These are phyloP conservation scores for Botia almorhae DNA, from an alignment of 2,797 vertebrate genomes.

Conservation along the genomic window DNA sequence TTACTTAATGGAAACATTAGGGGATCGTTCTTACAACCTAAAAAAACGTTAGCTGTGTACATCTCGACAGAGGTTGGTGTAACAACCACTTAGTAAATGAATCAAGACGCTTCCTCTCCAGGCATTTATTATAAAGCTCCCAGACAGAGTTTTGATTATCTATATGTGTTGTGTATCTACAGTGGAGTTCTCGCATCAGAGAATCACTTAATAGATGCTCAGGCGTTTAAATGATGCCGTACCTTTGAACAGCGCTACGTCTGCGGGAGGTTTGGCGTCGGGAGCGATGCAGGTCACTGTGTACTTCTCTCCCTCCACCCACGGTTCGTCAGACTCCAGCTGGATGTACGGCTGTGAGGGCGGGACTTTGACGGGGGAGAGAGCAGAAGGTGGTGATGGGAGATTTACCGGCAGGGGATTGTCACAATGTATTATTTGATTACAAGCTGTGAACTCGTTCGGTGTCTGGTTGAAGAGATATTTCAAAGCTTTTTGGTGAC, in stretches of 20 bases:
- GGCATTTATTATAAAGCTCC: constrained; percentile 19
- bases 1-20: too few relatives aligned
- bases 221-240: constrained; percentile 8
- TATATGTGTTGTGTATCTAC: not conserved
- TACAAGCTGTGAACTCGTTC: constrained; percentile 44
- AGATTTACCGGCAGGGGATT: constrained; percentile 48
- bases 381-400: constrained; percentile 32
- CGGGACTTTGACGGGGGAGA: constrained; percentile 74
- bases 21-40: too few relatives aligned
- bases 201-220: constrained; percentile 7
- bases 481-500: constrained; percentile 17
- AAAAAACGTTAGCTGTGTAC: too few relatives aligned
- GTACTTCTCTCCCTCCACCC: constrained; percentile 83
- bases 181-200: constrained; percentile 15
- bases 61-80: constrained; percentile 28
- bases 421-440: constrained; percentile 48
- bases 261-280: constrained; percentile 82
- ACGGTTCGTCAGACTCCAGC: constrained; percentile 74
- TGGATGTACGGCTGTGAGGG: constrained; percentile 74
- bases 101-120: constrained; percentile 30
- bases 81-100: constrained; percentile 43
- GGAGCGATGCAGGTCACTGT: constrained; percentile 76
- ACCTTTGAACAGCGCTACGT: constrained; percentile 83
- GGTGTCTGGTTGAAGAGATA: constrained; percentile 44
- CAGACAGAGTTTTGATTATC: constrained; percentile 6